Conservation (phyloP, 2,797 vertebrate species). For the Rhinoraja longicauda region DNA sequence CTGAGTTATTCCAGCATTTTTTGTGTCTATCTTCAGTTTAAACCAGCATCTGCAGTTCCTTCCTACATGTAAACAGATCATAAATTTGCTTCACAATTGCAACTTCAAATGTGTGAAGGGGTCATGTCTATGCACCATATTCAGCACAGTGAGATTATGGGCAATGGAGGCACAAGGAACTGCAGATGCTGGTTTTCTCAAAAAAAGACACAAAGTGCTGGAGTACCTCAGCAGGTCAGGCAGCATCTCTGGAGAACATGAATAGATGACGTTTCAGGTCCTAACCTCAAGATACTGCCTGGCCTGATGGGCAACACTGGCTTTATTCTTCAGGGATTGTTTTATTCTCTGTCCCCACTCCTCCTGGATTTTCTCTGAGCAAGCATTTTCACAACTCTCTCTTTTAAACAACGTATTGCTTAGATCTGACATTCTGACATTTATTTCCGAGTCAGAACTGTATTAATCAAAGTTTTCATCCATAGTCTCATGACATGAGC, state of each 20-base stretch:
- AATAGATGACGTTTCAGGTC: too few relatives aligned
- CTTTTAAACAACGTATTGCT: neutral
- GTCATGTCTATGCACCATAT: too few relatives aligned
- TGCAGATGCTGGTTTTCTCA: too few relatives aligned
- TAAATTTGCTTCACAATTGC: neutral
- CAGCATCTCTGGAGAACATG: too few relatives aligned
- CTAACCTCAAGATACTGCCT: too few relatives aligned
- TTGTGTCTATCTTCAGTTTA: too few relatives aligned
- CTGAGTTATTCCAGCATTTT: too few relatives aligned
- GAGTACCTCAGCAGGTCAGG: too few relatives aligned
- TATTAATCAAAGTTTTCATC: constrained; percentile 16
- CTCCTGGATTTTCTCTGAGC: neutral
- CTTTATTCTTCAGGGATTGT: neutral
- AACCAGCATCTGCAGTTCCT: too few relatives aligned
- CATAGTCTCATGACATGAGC: neutral
- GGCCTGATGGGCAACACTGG: neutral
- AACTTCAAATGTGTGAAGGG: neutral
- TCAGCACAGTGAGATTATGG: neutral
- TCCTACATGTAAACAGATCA: neutral
- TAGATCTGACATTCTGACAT: neutral
- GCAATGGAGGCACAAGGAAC: too few relatives aligned
- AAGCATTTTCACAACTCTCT: neutral
- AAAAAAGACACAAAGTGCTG: too few relatives aligned
- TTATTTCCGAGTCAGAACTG: neutral
- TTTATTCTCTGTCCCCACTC: neutral